Evolutionary conservation across 2,888 invertebrate genomes (phyloP), one percentile per base, ranked within the genome.

Genomic region (Sipha maydis): DNA sequence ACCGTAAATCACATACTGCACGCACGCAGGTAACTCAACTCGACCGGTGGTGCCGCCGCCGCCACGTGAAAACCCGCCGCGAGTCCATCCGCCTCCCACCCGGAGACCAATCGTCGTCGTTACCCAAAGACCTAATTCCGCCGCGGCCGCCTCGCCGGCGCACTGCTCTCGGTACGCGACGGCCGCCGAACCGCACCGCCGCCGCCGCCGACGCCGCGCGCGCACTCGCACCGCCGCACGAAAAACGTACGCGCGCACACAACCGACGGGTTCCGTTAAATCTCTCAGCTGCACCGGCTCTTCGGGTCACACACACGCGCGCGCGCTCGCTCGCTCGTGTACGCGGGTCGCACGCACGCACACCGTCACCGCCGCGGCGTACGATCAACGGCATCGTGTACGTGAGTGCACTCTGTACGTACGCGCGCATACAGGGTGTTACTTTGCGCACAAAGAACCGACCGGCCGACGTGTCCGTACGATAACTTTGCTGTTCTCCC

Each of bases 1-100:
- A 88, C 86, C 86, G 86, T 88, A 88, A 88, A 88, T 88, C 86
- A 80, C 86, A 82, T 80, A 88, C 86, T 88, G 86, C 86, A 88
- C 86, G 86, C 86, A 61, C 86, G 71, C 86, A 88, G 86, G 86
- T 88, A 88, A 86, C 79, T 86, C 86, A 61, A 73, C 73, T 88
- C 86, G 86, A 75, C 85, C 28, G 71, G 71, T 56, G 79, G 78
- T 75, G 83, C 56, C 56, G 80, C 82, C 82, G 75, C 71, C 71
- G 86, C 86, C 86, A 88, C 86, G 86, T 88, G 86, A 88, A 88
- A 88, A 88, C 80, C 86, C 79, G 86, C 86, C 80, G 86, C 80
- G 41, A 80, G 86, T 88, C 86, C 86, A 88, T 88, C 86, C 86
- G 86, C 86, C 86, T 88, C 86, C 86, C 86, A 88, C 86, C 86